Conservation (phyloP, 2,888 invertebrate species). For the Ophion obscuratus region DNA sequence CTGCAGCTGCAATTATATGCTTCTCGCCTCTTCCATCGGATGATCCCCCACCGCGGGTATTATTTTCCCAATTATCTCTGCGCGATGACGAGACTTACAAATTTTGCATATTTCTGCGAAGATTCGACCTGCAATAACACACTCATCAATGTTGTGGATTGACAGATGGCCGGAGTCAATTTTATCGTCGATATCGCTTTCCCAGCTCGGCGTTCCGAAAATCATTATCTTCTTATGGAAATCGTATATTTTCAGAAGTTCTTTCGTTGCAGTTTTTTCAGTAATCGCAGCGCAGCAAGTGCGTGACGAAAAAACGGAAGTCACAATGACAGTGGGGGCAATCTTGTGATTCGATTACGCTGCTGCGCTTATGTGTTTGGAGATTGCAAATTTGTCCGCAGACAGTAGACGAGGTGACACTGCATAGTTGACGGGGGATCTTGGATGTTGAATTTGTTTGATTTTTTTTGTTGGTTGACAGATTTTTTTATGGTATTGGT, state of each 20-base stretch:
- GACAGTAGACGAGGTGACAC: too few relatives aligned
- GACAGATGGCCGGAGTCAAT: not conserved
- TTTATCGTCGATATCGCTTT: not conserved
- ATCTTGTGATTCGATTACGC: not conserved
- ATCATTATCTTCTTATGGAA: not conserved
- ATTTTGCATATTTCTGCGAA: constrained; percentile 12
- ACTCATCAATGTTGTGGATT: not conserved
- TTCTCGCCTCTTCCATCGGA: constrained; percentile 3
- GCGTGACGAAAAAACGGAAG: not conserved
- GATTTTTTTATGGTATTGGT: too few relatives aligned
- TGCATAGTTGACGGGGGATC: too few relatives aligned
- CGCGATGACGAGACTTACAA: not conserved
- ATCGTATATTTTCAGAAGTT: not conserved
- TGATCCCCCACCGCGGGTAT: not conserved
- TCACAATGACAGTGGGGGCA: not conserved
- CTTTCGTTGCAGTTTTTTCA: not conserved
- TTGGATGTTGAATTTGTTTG: too few relatives aligned
- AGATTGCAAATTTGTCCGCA: too few relatives aligned
- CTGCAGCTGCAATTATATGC: constrained; percentile 31
- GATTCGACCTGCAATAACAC: constrained; percentile 14
- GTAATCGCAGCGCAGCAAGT: not conserved
- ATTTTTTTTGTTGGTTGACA: too few relatives aligned
- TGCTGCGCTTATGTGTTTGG: too few relatives aligned
- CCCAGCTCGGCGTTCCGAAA: not conserved
- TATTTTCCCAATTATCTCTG: not conserved